These are phyloP conservation scores for Phainopepla nitens DNA, from an alignment of 2,113 vertebrate species.

Conservation along the genomic window DNA sequence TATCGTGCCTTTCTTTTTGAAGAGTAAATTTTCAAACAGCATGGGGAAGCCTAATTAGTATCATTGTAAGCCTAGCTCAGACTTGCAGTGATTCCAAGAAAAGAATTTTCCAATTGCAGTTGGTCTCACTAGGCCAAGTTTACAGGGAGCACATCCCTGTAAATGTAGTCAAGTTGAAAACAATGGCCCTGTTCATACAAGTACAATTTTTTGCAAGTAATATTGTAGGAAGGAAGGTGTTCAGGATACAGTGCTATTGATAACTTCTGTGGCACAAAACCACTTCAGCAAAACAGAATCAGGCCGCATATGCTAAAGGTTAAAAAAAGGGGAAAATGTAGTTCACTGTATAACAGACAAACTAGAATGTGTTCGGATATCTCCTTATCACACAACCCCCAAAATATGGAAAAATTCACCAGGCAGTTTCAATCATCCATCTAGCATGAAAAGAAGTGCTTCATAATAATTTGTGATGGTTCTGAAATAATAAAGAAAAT, in stretches of 20 bases:
- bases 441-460: slow-evolving; percentile 19
- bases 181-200: background rate
- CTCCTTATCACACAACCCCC: background rate
- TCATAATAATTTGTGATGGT: slow-evolving; percentile 33
- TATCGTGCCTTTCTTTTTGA: background rate
- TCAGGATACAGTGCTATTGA: background rate
- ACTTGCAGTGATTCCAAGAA: background rate
- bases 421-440: background rate
- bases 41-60: background rate
- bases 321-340: background rate
- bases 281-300: background rate
- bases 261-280: background rate
- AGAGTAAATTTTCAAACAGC: background rate
- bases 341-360: background rate
- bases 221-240: background rate
- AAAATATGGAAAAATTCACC: background rate
- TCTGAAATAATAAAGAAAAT: slow-evolving; percentile 48
- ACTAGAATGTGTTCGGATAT: background rate
- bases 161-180: background rate
- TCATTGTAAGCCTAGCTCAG: background rate
- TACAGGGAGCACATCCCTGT: background rate
- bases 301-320: background rate
- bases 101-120: background rate
- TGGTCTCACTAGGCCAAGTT: background rate
- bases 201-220: background rate